Base-by-base conservation (phyloP, 2,888 invertebrate genomes). In the Phania funesta region DNA sequence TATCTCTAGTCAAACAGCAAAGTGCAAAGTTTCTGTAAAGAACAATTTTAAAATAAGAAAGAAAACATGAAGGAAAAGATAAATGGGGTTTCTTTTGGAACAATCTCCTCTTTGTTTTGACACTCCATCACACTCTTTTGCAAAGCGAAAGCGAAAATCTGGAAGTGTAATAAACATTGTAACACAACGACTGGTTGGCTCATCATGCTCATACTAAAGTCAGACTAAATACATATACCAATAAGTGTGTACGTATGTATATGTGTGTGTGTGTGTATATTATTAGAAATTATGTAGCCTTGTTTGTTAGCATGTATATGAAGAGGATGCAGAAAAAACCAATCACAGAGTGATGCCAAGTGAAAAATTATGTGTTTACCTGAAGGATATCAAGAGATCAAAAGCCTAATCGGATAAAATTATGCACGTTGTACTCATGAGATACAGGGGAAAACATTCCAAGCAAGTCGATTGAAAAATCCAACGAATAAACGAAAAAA, bases 351-450 rank as follows among this genome's bases (percentile, higher is more conserved):
- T 80, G 80, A 78, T 52, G 58, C 78, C 80, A 83, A 83, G 84
- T 83, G 83, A 84, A 83, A 83, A 83, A 79, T 84, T 83, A 80
- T 80, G 75, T 80, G 78, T 84, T 84, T 79, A 80, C 80, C 80
- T 83, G 80, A 70, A 84, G 80, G 84, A 83, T 80, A 79, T 78
- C 67, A 75, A 77, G 67, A 83, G 80, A 84, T 84, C 83, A 84
- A 83, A 83, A 83, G 83, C 80, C 78, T 78, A 84, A 83, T 83
- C 78, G 71, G 58, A 78, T 80, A 80, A 84, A 77, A 50, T 54
- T 71, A 54, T 70, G 70, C 77, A 78, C 77, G 70, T 77, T 68
- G 76, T 77, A 76, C 35, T 62, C 24, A 46, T 13, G 41, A 68
- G 46, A 62, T 46, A 70, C 46, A 70, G 20, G 52, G 24, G 50